Conservation (phyloP, 2,888 invertebrate species). For the Prenolepis imparis region DNA sequence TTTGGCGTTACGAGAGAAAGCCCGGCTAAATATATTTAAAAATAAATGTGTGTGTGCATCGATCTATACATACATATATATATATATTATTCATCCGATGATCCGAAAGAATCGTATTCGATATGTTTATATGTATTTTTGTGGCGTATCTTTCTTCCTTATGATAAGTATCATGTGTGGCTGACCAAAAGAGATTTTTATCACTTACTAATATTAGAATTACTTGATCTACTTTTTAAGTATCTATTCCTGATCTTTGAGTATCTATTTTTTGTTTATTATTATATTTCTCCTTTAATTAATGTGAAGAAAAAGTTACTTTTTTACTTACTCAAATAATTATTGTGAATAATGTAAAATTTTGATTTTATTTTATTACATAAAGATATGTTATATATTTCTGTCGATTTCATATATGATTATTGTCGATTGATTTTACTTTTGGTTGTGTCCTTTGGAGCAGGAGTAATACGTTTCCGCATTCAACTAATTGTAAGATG, state of each 20-base stretch:
- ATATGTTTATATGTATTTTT: not conserved
- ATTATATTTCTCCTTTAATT: not conserved
- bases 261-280: not conserved
- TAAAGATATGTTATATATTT: slow-evolving; percentile 4
- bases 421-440: slow-evolving; percentile 12
- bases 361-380: not conserved
- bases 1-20: not conserved
- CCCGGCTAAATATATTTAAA: slow-evolving; percentile 18
- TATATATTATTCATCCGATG: not conserved
- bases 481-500: slow-evolving; percentile 29
- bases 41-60: slow-evolving; percentile 15
- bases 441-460: not conserved
- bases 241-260: not conserved
- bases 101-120: not conserved
- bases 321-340: no score
- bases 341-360: no score
- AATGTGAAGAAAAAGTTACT: no score
- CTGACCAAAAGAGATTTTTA: not conserved
- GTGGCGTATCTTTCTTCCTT: not conserved
- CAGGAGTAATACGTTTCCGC: not conserved
- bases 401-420: not conserved
- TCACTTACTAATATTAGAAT: not conserved
- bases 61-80: not conserved
- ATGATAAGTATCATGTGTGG: not conserved
- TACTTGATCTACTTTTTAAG: not conserved